Conservation (phyloP, 1,140 invertebrate genomes). For the Tenebrio molitor region DNA sequence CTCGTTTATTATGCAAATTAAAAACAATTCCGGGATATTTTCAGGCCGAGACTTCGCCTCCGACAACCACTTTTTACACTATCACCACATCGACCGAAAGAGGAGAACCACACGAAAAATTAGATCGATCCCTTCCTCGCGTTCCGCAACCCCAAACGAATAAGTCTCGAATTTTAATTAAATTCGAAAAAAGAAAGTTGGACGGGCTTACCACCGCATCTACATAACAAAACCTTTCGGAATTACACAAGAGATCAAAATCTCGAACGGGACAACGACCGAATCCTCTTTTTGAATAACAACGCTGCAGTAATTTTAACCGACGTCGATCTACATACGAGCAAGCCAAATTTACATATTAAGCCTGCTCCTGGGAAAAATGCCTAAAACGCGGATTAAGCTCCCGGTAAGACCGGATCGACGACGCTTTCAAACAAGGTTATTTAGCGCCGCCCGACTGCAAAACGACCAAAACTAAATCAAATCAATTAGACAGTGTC, state of each 20-base stretch:
- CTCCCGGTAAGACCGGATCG: background rate
- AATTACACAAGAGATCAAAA: constrained; percentile 27
- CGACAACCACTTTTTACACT: background rate
- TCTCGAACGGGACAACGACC: background rate
- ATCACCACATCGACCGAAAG: no score
- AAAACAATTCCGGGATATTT: constrained; percentile 23
- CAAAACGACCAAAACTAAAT: no score
- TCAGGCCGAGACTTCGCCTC: background rate
- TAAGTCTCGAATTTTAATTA: constrained; percentile 16
- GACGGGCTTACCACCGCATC: background rate
- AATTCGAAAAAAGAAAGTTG: constrained; percentile 16
- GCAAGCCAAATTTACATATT: constrained; percentile 28
- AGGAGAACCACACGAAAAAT: no score
- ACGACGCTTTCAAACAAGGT: background rate
- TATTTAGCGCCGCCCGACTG: no score
- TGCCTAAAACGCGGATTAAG: constrained; percentile 17
- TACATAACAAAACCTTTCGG: constrained; percentile 28
- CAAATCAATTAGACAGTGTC: no score
- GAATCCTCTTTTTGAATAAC: constrained; percentile 15
- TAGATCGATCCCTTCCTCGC: no score
- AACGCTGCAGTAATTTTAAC: constrained; percentile 28
- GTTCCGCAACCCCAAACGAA: background rate
- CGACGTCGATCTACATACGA: constrained; percentile 33
- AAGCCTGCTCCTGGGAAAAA: constrained; percentile 17
- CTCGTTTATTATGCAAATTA: constrained; percentile 38